Evolutionary conservation across 2,113 vertebrate genomes (phyloP), one percentile per base, ranked within the genome.

Genomic region (Arothron firmamentum): DNA sequence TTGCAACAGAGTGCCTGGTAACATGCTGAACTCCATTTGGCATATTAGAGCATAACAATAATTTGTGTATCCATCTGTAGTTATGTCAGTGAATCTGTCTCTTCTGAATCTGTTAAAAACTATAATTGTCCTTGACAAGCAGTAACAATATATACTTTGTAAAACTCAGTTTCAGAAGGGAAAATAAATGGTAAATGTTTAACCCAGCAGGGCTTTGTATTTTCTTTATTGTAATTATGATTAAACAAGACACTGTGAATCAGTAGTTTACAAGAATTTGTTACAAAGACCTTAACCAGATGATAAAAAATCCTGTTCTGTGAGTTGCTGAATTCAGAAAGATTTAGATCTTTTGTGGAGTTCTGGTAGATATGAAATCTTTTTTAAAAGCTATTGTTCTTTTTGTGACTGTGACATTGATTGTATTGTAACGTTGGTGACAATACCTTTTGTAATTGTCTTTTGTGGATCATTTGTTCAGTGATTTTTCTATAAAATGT

Each of bases 1-100:
- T 66, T 52, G 52, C 67, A 81, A 79, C 56, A 17, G 46, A 66
- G 81, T 88, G 81, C 78, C 78, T 77, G 72, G 11, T 52, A 51
- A 72, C 56, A 73, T 56, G 31, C 52, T 50, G 13, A 48, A 62
- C 18, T 15, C 18, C 45, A 72, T 42, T 66, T 42, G 55, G 28
- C 38, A 31, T 62, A 14, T 10, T 59, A 42, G 43, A 67, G 70
- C 54, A 60, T 25, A 19, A 52, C 54, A 41, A 41, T 50, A n/a
- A 46, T n/a, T 28, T 23, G 23, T 70, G 55, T 53, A 65, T 53
- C 58, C 45, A 64, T 59, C 47, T 6, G 51, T 74, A 53, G 66
- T 20, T 75, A 15, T 68, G 5, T 45, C 31, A 38, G 34, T 38
- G 4, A 38, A 38, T 38, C 34, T 12, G 34, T 38, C 41, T 56